Base-by-base conservation (phyloP, 1,140 invertebrate genomes). In the Chironomus tepperi region DNA sequence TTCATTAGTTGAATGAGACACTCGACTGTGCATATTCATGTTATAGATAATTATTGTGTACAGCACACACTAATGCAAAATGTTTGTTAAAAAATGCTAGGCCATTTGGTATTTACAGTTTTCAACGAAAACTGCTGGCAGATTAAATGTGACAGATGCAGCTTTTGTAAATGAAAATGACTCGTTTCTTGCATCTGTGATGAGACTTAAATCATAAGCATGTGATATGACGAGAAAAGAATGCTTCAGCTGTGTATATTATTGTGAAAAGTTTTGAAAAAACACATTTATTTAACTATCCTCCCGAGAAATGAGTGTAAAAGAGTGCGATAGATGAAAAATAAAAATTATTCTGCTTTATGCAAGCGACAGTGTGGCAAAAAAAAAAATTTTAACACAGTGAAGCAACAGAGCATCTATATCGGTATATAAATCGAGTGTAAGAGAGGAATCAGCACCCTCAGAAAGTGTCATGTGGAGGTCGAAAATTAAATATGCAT, bases 401-500 rank as follows among this genome's bases (percentile, higher is more conserved):
- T 5, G 24, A 34, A 34, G 24, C 24, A 34, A 34, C 24, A 34
- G 24, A 34, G 24, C 24, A 34, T 34, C 2, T 34, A 34, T 34
- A 34, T 34, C 24, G 24, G 24, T 34, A 34, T 34, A 34, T 34
- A 34, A 34, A 34, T 2, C 24, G 24, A 34, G 24, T 2, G 24
- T 34, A 34, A 34, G 24, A 34, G 24, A 34, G 24, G 24, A 34
- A 2, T 34, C 24, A 34, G 24, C 24, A 34, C 24, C 24, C 24
- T 34, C 24, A 34, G 18, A 19, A 67, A 70, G 65, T 21, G 65
- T 70, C 65, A 70, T 70, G 16, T 19, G 19, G 65, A 21, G 65
- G 65, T 70, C 65, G 65, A 70, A 70, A 70, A 70, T 70, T 70
- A 70, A 70, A 70, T 70, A 70, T 70, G 65, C 19, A 70, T 70